Evolutionary conservation across 2,113 vertebrate genomes (phyloP).

Genomic region (Pseudorasbora parva): DNA sequence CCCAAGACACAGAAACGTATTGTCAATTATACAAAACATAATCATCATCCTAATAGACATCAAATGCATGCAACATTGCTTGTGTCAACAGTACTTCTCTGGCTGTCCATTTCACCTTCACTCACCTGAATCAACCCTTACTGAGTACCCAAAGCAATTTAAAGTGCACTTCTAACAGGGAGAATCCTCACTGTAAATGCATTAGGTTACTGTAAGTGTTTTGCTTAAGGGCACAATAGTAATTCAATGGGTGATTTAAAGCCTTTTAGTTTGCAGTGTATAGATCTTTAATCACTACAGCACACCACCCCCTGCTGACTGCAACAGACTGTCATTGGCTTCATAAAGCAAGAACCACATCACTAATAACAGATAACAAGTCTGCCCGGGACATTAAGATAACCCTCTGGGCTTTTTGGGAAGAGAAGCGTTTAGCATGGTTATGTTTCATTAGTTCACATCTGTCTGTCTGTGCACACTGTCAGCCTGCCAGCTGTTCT

Average conservation of each 20-base stretch:
- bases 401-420: not conserved
- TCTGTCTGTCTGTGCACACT: not conserved
- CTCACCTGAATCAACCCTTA: not conserved
- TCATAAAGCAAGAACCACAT: not conserved
- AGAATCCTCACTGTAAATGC: not conserved
- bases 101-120: not conserved
- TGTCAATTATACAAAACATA: not conserved
- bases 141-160: not conserved
- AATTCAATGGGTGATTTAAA: slow-evolving; percentile 3
- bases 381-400: not conserved
- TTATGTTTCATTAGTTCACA: not conserved
- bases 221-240: slow-evolving; percentile 3
- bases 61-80: not conserved
- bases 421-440: not conserved
- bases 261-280: not conserved
- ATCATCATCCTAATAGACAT: not conserved
- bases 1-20: not conserved
- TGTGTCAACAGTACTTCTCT: not conserved
- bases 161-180: slow-evolving; percentile 1
- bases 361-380: not conserved
- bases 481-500: slow-evolving; percentile 19
- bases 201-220: not conserved
- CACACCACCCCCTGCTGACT: not conserved
- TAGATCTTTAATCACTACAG: not conserved
- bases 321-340: not conserved